phyloP scores from a whole-genome alignment of 30 jellyfish, hydroid and myxozoan genomes.

The Rhopilema esculentum region DNA sequence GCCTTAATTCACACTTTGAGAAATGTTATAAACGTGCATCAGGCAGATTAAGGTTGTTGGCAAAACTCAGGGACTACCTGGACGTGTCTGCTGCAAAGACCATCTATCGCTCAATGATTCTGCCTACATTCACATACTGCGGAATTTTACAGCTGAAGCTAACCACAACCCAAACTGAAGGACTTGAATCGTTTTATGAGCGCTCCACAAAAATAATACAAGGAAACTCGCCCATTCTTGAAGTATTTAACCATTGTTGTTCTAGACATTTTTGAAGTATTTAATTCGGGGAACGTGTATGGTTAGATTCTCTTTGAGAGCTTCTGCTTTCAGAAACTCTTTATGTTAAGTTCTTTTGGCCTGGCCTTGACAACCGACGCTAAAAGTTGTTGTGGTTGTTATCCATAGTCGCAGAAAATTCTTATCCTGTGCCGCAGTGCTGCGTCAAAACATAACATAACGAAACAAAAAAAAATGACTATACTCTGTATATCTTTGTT shows the following conservation, averaged over 20 bases:
- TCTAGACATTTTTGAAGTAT: too few species aligned
- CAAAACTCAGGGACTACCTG: slow-evolving; percentile 55
- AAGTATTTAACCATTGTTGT: background rate
- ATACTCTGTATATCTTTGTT: too few species aligned
- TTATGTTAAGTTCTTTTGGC: background rate
- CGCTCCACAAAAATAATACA: slow-evolving; percentile 51
- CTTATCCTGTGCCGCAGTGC: too few species aligned
- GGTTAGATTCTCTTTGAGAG: too few species aligned
- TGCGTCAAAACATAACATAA: too few species aligned
- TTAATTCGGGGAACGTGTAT: too few species aligned
- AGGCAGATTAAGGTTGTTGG: slow-evolving; percentile 72
- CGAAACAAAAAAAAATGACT: too few species aligned
- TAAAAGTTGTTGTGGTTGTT: background rate
- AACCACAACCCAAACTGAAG: slow-evolving; percentile 58
- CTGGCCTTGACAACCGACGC: background rate
- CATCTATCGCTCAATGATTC: slow-evolving; percentile 67
- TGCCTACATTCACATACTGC: slow-evolving; percentile 69
- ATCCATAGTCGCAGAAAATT: too few species aligned
- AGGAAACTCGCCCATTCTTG: slow-evolving; percentile 48
- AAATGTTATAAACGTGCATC: too few species aligned
- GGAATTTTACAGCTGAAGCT: slow-evolving; percentile 67
- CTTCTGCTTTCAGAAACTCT: background rate
- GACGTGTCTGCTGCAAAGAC: slow-evolving; percentile 59
- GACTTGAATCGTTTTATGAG: too few species aligned
- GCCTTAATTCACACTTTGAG: too few species aligned